A percentile compares a stretch with the other conserved stretches of the same genome.
phyloP scores from a whole-genome alignment of 2,113 vertebrate genomes.

The Corythornis cristatus region DNA sequence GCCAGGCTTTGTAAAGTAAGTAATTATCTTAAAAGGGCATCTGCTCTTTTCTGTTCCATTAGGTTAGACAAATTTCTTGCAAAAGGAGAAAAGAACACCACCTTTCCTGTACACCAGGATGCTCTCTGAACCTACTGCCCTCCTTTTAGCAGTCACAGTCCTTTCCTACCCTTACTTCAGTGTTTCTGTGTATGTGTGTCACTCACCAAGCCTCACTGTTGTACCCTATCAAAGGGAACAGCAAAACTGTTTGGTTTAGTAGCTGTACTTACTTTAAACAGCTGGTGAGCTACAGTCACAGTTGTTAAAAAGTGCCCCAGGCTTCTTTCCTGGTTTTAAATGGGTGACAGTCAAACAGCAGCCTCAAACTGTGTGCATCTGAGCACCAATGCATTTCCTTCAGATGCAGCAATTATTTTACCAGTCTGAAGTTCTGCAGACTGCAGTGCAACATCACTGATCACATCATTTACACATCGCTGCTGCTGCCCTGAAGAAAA shows the following conservation, averaged over 20 bases:
- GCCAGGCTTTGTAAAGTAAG: neutral
- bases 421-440: neutral
- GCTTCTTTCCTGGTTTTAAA: neutral
- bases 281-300: neutral
- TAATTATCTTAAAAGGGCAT: neutral
- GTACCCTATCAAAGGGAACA: neutral
- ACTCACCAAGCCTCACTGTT: neutral
- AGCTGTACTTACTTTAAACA: neutral
- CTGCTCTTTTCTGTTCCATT: neutral
- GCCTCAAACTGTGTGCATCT: neutral
- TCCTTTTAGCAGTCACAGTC: neutral
- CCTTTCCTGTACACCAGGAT: neutral
- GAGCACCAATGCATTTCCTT: neutral
- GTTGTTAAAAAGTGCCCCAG: neutral
- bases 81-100: neutral
- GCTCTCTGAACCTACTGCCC: neutral
- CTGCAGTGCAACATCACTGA: neutral
- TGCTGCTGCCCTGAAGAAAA: neutral
- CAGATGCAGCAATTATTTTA: neutral
- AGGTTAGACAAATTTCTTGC: neutral
- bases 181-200: rapidly evolving
- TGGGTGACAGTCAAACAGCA: neutral
- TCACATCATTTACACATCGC: neutral
- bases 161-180: neutral
- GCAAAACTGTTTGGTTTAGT: neutral